A percentile compares a stretch with the other conserved stretches of the same genome.
These are phyloP conservation scores for Brachyptera risi DNA, from an alignment of 2,888 invertebrate genomes.

Conservation along the genomic window DNA sequence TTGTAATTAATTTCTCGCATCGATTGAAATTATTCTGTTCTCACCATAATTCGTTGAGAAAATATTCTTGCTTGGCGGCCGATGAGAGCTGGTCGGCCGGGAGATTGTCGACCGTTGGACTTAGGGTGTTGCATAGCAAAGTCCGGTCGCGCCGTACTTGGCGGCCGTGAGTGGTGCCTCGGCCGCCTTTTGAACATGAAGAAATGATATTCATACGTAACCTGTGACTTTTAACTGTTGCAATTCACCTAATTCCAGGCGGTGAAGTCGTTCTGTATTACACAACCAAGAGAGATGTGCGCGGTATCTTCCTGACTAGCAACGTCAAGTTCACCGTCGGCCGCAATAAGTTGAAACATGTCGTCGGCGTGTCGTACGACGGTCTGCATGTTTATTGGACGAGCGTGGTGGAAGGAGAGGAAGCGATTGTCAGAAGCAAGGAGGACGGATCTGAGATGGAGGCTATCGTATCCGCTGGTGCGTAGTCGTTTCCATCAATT, in stretches of 20 bases:
- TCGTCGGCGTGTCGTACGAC: constrained; percentile 66
- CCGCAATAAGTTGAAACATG: constrained; percentile 21
- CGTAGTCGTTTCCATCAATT: constrained; percentile 5
- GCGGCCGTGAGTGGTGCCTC: no score
- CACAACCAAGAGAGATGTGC: constrained; percentile 55
- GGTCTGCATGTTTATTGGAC: constrained; percentile 74
- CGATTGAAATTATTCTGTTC: no score
- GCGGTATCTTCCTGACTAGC: constrained; percentile 58
- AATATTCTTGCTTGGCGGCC: no score
- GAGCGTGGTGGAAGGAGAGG: constrained; percentile 63
- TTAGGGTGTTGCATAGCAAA: no score
- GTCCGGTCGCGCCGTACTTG: no score
- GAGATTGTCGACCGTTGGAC: no score
- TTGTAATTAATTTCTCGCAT: no score
- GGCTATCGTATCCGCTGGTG: constrained; percentile 48
- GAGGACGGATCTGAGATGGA: constrained; percentile 59
- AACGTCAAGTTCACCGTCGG: constrained; percentile 44
- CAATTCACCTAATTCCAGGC: constrained; percentile 46
- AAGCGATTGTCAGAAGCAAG: constrained; percentile 62
- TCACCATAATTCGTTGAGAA: no score
- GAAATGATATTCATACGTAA: no score
- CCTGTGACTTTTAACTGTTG: no score
- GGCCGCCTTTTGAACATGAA: no score
- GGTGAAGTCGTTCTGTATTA: constrained; percentile 66
- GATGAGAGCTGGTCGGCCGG: no score